Evolutionary conservation across 1,140 invertebrate species (phyloP).

Genomic region (Acromyrmex echinatior): DNA sequence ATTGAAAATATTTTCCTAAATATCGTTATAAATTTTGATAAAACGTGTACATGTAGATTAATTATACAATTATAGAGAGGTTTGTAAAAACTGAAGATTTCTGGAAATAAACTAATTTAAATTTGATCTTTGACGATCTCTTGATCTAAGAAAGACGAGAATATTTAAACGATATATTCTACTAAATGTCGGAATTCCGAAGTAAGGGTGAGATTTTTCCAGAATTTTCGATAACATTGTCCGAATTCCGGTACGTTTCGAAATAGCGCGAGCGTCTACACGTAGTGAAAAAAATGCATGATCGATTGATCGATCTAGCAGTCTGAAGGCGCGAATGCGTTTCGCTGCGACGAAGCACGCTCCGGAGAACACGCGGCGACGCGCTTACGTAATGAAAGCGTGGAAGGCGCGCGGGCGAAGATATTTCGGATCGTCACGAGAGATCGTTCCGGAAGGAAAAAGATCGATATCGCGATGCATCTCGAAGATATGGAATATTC

Average conservation of each 20-base stretch:
- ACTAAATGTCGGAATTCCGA: not conserved
- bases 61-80: not conserved
- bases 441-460: not conserved
- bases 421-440: slow-evolving; percentile 7
- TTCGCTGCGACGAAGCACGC: not conserved
- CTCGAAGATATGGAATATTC: not conserved
- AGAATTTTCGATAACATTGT: not conserved
- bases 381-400: slow-evolving; percentile 62
- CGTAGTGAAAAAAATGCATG: not conserved
- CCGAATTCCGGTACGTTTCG: not conserved
- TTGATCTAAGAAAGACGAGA: not conserved
- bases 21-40: not conserved
- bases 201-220: not conserved
- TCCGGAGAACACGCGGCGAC: slow-evolving; percentile 18
- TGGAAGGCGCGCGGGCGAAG: not conserved
- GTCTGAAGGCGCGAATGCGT: not conserved
- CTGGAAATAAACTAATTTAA: not conserved
- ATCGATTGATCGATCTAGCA: not conserved
- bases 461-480: not conserved
- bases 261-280: not conserved
- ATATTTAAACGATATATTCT: not conserved
- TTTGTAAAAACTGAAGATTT: not conserved
- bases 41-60: not conserved
- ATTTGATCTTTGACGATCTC: not conserved
- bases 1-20: no score